Evolutionary conservation across 2,113 vertebrate species (phyloP), one percentile per base, ranked within the genome.

Genomic region (Oriolus oriolus): DNA sequence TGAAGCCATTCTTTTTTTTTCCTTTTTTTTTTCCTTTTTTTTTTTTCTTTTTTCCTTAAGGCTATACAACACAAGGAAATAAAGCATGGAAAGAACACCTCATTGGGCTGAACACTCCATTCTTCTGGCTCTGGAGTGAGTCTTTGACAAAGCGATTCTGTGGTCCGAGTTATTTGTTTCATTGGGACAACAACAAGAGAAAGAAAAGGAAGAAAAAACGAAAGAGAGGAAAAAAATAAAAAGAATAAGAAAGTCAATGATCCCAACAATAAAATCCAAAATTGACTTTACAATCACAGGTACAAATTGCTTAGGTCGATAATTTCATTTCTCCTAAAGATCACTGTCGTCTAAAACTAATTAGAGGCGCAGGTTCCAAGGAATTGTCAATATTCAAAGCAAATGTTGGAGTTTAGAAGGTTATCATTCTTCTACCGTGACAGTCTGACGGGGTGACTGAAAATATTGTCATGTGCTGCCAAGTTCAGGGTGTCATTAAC

Each of bases 41-140:
- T 33, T 44, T 26, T 63, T 53, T 54, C 14, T 83, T 88, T 94
- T 87, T 93, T 53, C 68, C 85, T 95, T 99, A 99, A 99, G 99
- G 98, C 98, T 99, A 98, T 98, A 99, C 98, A 99, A 99, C 98
- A 99, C 98, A 98, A 98, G 93, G 80, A 93, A 98, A 98, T 97
- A 98, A 98, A 99, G 97, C 97, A 98, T 97, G 95, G 93, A 96
- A 96, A 97, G 97, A 98, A 98, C 98, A 98, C 93, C 96, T 96
- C 89, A 95, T 97, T 90, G 74, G 97, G 95, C 88, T 85, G 95
- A 95, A 93, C 68, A 80, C 45, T 93, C 93, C 95, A 91, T 94
- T 98, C 97, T 95, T 97, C 97, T 93, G 95, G 95, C 95, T 94
- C 87, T 66, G 27, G 94, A 97, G 52, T 10, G 91, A 97, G 96